Conservation (phyloP, 1,140 invertebrate genomes). For the Galendromus occidentalis region DNA sequence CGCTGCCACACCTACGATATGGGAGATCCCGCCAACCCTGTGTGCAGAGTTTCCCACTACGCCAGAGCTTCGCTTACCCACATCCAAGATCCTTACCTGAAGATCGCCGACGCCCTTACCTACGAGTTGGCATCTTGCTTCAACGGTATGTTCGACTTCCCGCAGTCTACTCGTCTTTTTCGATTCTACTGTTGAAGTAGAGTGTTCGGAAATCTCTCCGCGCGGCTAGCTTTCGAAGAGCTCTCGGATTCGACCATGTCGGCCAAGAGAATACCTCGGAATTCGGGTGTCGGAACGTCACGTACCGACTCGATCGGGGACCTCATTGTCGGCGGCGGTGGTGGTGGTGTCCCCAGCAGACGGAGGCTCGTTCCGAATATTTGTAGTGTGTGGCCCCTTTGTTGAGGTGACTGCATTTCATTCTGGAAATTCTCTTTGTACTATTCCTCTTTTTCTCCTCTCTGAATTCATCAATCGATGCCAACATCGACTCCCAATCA, state of each 20-base stretch:
- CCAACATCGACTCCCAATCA: no score
- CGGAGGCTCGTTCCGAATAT: no score
- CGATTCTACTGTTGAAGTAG: background rate
- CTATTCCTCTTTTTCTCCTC: no score
- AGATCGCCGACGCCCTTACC: slow-evolving; percentile 56
- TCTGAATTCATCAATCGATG: no score
- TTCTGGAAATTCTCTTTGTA: no score
- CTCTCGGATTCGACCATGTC: background rate
- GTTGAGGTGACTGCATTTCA: no score
- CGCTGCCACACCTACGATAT: slow-evolving; percentile 80
- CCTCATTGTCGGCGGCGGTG: no score
- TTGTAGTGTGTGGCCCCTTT: no score
- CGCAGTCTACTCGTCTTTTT: background rate
- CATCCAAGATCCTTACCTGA: slow-evolving; percentile 64
- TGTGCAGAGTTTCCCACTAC: slow-evolving; percentile 75
- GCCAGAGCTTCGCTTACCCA: slow-evolving; percentile 64
- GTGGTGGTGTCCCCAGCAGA: no score
- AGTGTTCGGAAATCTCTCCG: background rate
- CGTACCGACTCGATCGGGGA: no score
- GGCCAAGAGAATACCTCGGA: background rate
- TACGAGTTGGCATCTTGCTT: slow-evolving; percentile 83
- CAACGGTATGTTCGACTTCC: slow-evolving; percentile 33
- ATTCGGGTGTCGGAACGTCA: no score
- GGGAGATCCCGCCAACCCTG: slow-evolving; percentile 72
- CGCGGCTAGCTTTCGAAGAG: background rate